Conservation (phyloP, 1,140 invertebrate species). For the Leptinotarsa texana region DNA sequence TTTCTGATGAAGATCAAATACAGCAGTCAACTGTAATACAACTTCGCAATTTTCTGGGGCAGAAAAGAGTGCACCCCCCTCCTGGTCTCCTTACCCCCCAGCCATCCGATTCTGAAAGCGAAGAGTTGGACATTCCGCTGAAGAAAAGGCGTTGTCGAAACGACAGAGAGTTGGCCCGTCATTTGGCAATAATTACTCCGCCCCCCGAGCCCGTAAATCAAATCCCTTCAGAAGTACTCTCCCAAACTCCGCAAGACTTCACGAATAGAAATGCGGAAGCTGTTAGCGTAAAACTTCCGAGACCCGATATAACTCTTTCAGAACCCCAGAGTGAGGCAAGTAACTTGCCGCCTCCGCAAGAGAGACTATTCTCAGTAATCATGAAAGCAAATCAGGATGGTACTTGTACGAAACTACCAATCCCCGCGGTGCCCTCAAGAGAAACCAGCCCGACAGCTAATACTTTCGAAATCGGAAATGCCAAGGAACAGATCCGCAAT, state of each 20-base stretch:
- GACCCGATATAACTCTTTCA: slow-evolving; percentile 12
- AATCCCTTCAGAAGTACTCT: slow-evolving; percentile 11
- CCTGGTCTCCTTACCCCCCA: slow-evolving; percentile 59
- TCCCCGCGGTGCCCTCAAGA: slow-evolving; percentile 39
- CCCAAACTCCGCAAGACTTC: too few species aligned
- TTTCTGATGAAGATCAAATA: slow-evolving; percentile 39
- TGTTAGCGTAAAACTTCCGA: not conserved
- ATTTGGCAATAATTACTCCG: slow-evolving; percentile 55
- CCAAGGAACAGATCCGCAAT: slow-evolving; percentile 64
- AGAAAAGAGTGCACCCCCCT: slow-evolving; percentile 53
- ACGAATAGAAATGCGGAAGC: too few species aligned
- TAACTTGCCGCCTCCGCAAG: slow-evolving; percentile 54
- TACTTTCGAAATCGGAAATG: slow-evolving; percentile 76
- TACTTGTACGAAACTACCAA: slow-evolving; percentile 63
- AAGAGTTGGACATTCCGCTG: slow-evolving; percentile 56
- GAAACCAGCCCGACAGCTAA: slow-evolving; percentile 68
- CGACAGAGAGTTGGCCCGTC: slow-evolving; percentile 55
- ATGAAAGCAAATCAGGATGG: slow-evolving; percentile 79
- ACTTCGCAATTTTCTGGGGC: slow-evolving; percentile 45
- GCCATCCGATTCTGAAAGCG: slow-evolving; percentile 61
- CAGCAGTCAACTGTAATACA: slow-evolving; percentile 37
- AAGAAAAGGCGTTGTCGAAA: slow-evolving; percentile 57
- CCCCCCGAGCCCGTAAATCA: slow-evolving; percentile 55
- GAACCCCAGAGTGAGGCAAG: slow-evolving; percentile 34
- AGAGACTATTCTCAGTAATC: slow-evolving; percentile 69